These are phyloP conservation scores for Plagiodera versicolora DNA, from an alignment of 2,888 invertebrate genomes.

Conservation along the genomic window DNA sequence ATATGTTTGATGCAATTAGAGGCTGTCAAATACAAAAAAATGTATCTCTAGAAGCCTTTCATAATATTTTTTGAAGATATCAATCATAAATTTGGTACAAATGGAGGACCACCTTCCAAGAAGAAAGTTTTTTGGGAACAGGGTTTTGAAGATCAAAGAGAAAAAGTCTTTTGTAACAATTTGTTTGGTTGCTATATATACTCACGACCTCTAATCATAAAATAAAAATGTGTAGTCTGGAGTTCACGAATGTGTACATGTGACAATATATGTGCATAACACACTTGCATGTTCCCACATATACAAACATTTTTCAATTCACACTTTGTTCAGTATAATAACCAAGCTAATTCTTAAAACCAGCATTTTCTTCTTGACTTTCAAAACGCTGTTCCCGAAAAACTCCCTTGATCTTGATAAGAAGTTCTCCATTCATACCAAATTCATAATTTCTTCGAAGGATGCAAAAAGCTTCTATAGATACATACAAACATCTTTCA, in stretches of 20 bases:
- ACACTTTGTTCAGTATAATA: too few relatives aligned
- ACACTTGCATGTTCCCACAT: too few relatives aligned
- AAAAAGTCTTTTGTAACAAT: too few relatives aligned
- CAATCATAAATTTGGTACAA: not conserved
- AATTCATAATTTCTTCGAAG: not conserved
- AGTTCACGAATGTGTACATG: too few relatives aligned
- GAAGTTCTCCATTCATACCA: not conserved
- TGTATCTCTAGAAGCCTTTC: not conserved
- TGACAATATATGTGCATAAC: too few relatives aligned
- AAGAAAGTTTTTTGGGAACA: not conserved
- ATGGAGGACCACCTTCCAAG: not conserved
- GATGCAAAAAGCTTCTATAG: not conserved
- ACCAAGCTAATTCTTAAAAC: too few relatives aligned
- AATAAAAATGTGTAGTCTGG: too few relatives aligned
- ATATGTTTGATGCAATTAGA: not conserved
- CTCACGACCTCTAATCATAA: too few relatives aligned
- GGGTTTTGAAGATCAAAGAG: not conserved
- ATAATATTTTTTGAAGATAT: not conserved
- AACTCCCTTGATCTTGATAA: not conserved
- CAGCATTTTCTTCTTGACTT: not conserved
- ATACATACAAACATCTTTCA: not conserved
- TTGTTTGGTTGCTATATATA: too few relatives aligned
- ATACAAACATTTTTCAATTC: too few relatives aligned
- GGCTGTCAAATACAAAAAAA: not conserved
- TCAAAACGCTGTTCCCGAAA: not conserved